phyloP scores from a whole-genome alignment of 2,888 invertebrate genomes.

The Tenthredo amoena region DNA sequence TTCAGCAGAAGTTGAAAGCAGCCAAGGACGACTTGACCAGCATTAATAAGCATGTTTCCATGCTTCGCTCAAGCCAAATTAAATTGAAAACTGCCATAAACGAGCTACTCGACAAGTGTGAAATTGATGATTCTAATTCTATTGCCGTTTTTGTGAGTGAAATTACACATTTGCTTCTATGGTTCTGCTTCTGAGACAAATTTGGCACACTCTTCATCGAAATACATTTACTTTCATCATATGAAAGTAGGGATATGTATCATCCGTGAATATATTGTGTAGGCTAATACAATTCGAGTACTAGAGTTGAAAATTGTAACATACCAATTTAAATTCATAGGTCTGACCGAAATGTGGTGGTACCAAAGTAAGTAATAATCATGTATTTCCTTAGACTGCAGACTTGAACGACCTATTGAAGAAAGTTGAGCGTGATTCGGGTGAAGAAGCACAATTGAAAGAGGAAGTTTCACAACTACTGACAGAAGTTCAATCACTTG shows the following conservation, averaged over 20 bases:
- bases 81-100: constrained; percentile 63
- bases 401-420: constrained; percentile 77
- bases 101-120: constrained; percentile 66
- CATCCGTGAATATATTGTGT: background rate
- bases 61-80: constrained; percentile 59
- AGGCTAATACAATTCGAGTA: background rate
- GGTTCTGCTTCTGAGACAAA: background rate
- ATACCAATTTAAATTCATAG: background rate
- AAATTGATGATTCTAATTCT: constrained; percentile 60
- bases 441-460: constrained; percentile 66
- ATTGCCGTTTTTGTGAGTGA: constrained; percentile 65
- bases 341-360: background rate
- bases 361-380: background rate
- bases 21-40: constrained; percentile 61
- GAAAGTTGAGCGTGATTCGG: constrained; percentile 64
- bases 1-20: constrained; percentile 62
- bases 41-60: constrained; percentile 60
- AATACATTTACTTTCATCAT: background rate
- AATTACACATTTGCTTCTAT: background rate
- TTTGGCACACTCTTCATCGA: background rate
- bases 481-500: constrained; percentile 76
- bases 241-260: background rate
- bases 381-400: constrained; percentile 66
- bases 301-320: background rate
- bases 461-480: constrained; percentile 73